These are phyloP conservation scores for Montipora efflorescens DNA, from an alignment of 64 coral and sea anemone genomes.

Conservation along the genomic window DNA sequence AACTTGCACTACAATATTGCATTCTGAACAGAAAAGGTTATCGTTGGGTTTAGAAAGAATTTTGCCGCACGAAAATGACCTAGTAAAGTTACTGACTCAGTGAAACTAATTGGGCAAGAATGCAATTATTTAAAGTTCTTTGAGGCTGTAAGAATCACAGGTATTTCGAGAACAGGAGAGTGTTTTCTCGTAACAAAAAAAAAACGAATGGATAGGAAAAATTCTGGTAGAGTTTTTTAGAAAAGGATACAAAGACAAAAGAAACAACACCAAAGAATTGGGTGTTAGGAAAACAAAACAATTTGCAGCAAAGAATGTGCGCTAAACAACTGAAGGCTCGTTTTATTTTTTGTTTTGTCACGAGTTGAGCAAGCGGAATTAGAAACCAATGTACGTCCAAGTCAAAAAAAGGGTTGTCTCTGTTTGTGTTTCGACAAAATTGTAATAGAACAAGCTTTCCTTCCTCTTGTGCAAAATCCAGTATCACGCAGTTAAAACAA, in stretches of 20 bases:
- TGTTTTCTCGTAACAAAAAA: background rate
- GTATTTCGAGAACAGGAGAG: background rate
- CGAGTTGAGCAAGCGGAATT: no score
- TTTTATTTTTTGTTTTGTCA: background rate
- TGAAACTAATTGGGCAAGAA: background rate
- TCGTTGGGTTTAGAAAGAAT: conserved; percentile 25
- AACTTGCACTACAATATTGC: conserved; percentile 13
- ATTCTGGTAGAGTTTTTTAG: background rate
- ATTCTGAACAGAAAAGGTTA: conserved; percentile 32
- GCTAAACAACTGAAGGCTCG: background rate
- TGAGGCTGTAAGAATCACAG: background rate
- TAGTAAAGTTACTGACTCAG: background rate
- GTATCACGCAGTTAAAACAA: no score
- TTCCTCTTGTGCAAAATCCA: background rate
- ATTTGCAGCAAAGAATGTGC: background rate
- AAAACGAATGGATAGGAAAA: background rate
- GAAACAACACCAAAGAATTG: background rate
- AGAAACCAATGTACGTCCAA: background rate
- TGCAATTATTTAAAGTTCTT: background rate
- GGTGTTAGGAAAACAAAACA: background rate
- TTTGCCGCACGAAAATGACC: background rate
- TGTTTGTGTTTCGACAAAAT: background rate
- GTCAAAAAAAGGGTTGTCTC: background rate
- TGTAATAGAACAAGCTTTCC: background rate
- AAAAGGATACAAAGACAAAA: background rate